A percentile compares a stretch with the other conserved stretches of the same genome.
Evolutionary conservation across 1,140 invertebrate species (phyloP).

Genomic region (Oncopodura yosiiana): DNA sequence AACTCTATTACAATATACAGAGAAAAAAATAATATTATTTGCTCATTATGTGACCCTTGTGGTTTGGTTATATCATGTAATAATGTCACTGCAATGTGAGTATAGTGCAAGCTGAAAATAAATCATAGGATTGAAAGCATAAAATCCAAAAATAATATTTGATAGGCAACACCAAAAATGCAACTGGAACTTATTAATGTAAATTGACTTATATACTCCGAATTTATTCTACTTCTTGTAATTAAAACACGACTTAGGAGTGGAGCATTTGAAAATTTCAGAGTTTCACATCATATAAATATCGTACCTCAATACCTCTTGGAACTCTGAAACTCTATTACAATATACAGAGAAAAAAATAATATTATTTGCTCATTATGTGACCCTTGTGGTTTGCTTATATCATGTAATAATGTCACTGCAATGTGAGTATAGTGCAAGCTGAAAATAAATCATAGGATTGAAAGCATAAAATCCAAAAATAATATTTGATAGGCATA

Average conservation of each 20-base stretch:
- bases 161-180: too few species aligned
- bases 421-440: not conserved
- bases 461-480: slow-evolving; percentile 8
- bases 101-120: too few species aligned
- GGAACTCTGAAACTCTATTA: too few species aligned
- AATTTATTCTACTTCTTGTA: too few species aligned
- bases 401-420: not conserved
- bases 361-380: not conserved
- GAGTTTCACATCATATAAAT: too few species aligned
- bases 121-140: not conserved
- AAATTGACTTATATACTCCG: too few species aligned
- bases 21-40: not conserved
- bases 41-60: not conserved
- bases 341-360: not conserved
- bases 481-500: slow-evolving; percentile 1
- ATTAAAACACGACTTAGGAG: too few species aligned
- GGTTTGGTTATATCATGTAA: not conserved
- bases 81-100: not conserved
- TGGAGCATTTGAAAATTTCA: too few species aligned
- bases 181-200: too few species aligned
- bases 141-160: slow-evolving; percentile 11
- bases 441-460: not conserved
- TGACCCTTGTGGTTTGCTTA: not conserved
- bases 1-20: not conserved
- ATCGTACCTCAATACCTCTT: too few species aligned